Conservation (phyloP, 2,113 vertebrate species). For the Sterna hirundo region DNA sequence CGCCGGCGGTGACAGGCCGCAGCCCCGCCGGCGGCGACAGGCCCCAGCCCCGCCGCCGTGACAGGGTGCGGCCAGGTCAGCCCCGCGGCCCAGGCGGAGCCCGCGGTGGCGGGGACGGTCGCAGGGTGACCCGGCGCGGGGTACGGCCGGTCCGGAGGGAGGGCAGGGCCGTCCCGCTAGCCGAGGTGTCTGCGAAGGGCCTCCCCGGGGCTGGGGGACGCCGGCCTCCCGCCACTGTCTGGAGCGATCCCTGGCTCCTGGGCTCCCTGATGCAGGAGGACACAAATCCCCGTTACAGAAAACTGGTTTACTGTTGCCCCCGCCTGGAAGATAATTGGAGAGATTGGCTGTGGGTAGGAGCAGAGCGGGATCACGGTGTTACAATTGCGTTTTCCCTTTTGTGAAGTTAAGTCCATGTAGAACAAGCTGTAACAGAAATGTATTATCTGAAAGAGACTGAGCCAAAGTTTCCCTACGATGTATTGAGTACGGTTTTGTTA, state of each 20-base stretch:
- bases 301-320: conserved; percentile 75
- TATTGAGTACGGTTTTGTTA: background rate
- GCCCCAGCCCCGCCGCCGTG: background rate
- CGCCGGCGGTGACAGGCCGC: background rate
- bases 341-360: background rate
- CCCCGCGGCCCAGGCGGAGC: background rate
- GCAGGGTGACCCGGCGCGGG: background rate
- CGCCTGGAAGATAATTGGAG: conserved; percentile 71
- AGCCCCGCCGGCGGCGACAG: background rate
- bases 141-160: background rate
- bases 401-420: background rate
- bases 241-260: background rate
- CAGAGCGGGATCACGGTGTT: background rate
- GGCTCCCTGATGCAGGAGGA: background rate
- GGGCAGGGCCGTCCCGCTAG: background rate
- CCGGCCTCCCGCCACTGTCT: background rate
- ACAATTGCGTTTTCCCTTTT: background rate
- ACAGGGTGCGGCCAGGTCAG: background rate
- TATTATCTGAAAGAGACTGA: background rate
- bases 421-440: background rate
- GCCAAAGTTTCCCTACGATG: background rate
- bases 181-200: background rate
- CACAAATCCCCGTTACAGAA: background rate
- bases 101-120: background rate
- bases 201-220: background rate